A percentile compares a stretch with the other conserved stretches of the same genome.
Evolutionary conservation across 1,140 invertebrate species (phyloP).

Genomic region (Leucophenga varia): DNA sequence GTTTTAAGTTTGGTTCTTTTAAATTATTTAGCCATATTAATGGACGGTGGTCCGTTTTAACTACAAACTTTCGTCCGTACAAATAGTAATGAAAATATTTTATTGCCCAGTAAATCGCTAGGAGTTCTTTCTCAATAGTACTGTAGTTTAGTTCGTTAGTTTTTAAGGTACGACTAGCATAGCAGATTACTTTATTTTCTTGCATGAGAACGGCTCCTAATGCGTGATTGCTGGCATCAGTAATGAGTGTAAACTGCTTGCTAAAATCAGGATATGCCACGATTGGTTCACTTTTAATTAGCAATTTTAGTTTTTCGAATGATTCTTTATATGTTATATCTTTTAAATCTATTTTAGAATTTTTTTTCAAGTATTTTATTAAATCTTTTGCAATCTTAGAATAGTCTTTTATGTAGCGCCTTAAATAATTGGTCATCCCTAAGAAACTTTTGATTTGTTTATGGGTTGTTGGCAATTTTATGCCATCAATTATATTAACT

Average conservation of each 20-base stretch:
- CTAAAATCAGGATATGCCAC: constrained; percentile 8
- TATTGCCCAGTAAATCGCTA: constrained; percentile 2
- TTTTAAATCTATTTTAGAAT: constrained; percentile 10
- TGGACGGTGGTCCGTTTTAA: constrained; percentile 1
- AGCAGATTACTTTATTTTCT: constrained; percentile 4
- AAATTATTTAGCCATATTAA: constrained; percentile 2
- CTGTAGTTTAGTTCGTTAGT: constrained; percentile 5
- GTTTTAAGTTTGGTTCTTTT: no score
- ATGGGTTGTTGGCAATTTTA: constrained; percentile 13
- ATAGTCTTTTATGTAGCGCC: constrained; percentile 24
- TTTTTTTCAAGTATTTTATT: constrained; percentile 20
- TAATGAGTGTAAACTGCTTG: constrained; percentile 9
- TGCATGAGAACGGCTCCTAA: no score
- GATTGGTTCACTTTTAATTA: constrained; percentile 6
- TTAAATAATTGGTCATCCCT: constrained; percentile 13
- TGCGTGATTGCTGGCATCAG: no score
- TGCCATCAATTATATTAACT: constrained; percentile 18
- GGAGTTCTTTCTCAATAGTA: constrained; percentile 9
- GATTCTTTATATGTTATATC: constrained; percentile 10
- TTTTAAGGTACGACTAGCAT: constrained; percentile 2
- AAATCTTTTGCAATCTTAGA: constrained; percentile 10
- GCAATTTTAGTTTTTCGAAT: constrained; percentile 8
- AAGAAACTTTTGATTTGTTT: constrained; percentile 21
- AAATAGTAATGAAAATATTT: constrained; percentile 9
- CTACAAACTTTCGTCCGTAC: background rate